Base-by-base conservation (phyloP, 2,797 vertebrate species). In the Xenentodon cancila region DNA sequence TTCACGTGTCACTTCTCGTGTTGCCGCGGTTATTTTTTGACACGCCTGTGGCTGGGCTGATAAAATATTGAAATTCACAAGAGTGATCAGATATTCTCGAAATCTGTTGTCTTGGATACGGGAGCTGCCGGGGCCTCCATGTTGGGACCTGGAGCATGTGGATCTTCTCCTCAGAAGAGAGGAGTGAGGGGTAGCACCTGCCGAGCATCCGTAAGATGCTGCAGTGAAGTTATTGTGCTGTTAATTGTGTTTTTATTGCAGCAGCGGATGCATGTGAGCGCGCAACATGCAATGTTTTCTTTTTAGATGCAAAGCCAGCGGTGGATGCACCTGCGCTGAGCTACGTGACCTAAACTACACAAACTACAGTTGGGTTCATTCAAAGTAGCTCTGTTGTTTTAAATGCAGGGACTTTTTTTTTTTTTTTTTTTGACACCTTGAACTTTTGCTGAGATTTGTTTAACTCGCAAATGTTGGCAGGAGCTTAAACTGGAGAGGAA, bases 1-100 rank as follows among this genome's bases (percentile, higher is more conserved):
- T 32, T 32, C 34, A 37, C 34, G 12, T 37, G 34, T 37, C 34
- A 13, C 12, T 37, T 37, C 30, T 30, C 9, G 34, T 59, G 68
- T 73, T 79, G 79, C 68, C 5, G 52, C 58, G 64, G 51, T 68
- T 80, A 34, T 79, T 76, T 80, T 51, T 4, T n/a, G 34, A 37
- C 2, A 1, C 12, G 78, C 84, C 84, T 82, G 64, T 1, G 34
- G 84, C 77, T 17, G 32, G 12, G 73, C 56, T 78, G 78, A 85
- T 91, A 16, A 89, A 91, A 89, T 88, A 89, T 91, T 88, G 80
- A 90, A 77, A 88, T 85, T 62, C 71, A 54, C 84, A 20, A 15
- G 72, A 82, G 70, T 69, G 69, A 82, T 89, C 71, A 45, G 48
- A 80, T 80, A 89, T 89, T 89, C 86, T 85, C 19, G 0, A 84